A percentile compares a stretch with the other conserved stretches of the same genome.
Evolutionary conservation across 2,113 vertebrate species (phyloP).

Genomic region (Ptilonorhynchus violaceus): DNA sequence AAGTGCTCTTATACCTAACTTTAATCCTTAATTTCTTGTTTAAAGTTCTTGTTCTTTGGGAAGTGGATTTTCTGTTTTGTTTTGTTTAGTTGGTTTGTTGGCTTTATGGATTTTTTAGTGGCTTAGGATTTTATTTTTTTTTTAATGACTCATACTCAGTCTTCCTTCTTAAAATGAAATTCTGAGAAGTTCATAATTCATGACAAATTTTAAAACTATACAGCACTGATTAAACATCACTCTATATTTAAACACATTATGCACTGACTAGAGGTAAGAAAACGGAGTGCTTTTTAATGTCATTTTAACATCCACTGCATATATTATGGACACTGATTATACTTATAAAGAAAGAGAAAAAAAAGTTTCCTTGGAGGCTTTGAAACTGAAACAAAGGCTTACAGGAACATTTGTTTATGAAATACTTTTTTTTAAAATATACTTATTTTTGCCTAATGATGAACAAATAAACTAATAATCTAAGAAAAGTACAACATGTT

Average conservation of each 20-base stretch:
- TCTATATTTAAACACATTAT: neutral
- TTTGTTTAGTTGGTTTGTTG: neutral
- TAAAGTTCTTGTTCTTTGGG: neutral
- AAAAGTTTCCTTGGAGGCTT: neutral
- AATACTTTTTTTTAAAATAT: neutral
- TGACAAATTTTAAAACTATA: neutral
- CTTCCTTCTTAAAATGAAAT: neutral
- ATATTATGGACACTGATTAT: neutral
- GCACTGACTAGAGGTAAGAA: neutral
- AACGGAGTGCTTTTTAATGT: neutral
- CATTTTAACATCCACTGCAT: neutral
- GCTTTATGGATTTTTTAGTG: neutral
- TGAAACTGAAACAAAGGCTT: neutral
- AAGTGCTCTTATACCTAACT: neutral
- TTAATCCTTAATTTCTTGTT: neutral
- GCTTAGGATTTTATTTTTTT: neutral
- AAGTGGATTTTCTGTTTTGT: accelerated
- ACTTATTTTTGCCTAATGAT: neutral
- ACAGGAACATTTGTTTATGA: neutral
- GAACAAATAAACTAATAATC: neutral
- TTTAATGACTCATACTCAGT: neutral
- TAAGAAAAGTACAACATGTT: neutral
- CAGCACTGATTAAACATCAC: neutral
- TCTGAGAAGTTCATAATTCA: neutral
- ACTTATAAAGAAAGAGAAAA: neutral